Evolutionary conservation across 2,113 vertebrate species (phyloP).

Genomic region (Triplophysa tibetana): DNA sequence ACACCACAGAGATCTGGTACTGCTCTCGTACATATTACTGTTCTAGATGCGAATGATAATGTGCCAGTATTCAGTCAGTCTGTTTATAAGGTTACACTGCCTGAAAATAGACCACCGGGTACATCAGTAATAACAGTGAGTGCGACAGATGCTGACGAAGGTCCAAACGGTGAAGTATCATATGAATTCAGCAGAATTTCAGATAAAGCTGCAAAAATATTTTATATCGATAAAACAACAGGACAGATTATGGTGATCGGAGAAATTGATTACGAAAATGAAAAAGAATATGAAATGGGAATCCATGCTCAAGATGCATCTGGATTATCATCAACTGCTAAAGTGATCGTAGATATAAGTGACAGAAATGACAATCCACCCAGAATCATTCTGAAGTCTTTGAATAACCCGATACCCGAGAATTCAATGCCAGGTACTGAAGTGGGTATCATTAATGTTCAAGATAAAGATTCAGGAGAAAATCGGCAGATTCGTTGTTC

Average conservation of each 20-base stretch:
- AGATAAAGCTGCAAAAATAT: constrained; percentile 44
- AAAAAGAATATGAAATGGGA: constrained; percentile 68
- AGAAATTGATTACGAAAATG: constrained; percentile 73
- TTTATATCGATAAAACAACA: constrained; percentile 64
- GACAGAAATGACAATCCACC: constrained; percentile 77
- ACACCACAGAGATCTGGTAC: constrained; percentile 64
- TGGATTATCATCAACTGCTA: constrained; percentile 67
- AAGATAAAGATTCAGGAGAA: constrained; percentile 67
- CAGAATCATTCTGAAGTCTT: constrained; percentile 65
- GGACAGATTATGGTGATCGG: constrained; percentile 69
- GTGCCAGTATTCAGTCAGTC: constrained; percentile 64
- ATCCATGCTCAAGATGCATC: constrained; percentile 73
- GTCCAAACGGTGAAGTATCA: constrained; percentile 48
- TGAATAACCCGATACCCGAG: constrained; percentile 65
- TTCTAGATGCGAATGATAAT: constrained; percentile 74
- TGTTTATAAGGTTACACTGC: constrained; percentile 60
- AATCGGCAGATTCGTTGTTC: constrained; percentile 69
- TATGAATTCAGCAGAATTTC: constrained; percentile 41
- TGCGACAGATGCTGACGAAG: constrained; percentile 73
- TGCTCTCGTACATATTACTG: constrained; percentile 60
- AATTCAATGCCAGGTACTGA: constrained; percentile 63
- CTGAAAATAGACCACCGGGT: constrained; percentile 61
- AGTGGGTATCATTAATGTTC: constrained; percentile 71
- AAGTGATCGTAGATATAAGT: constrained; percentile 66
- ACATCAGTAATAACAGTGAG: constrained; percentile 68